Evolutionary conservation across 2,113 vertebrate genomes (phyloP).

Genomic region (Ifrita kowaldi): DNA sequence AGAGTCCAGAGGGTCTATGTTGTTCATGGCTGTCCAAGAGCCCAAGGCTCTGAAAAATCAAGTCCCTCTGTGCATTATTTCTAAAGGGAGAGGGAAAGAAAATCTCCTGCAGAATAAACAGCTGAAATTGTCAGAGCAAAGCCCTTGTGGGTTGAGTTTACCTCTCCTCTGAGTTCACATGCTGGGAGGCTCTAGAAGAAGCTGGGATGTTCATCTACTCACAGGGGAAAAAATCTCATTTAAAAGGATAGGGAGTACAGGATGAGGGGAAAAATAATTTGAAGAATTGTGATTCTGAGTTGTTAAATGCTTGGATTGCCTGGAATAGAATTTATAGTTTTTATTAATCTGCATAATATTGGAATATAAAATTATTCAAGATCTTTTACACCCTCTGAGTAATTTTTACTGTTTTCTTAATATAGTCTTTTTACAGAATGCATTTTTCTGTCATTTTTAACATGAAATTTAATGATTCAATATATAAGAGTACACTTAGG

Average conservation of each 20-base stretch:
- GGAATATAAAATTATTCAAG: neutral
- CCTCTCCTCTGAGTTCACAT: neutral
- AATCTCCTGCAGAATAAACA: neutral
- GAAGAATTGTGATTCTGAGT: neutral
- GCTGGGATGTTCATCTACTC: neutral
- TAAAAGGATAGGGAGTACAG: neutral
- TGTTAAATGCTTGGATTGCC: neutral
- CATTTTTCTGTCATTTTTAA: neutral
- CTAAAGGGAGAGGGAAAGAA: neutral
- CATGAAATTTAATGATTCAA: neutral
- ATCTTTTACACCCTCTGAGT: neutral
- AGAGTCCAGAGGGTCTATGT: neutral
- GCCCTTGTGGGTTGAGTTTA: neutral
- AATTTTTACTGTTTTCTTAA: neutral
- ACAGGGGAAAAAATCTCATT: neutral
- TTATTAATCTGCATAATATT: neutral
- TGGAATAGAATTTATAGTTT: neutral
- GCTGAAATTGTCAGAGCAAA: neutral
- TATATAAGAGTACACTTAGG: neutral
- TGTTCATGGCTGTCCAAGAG: neutral
- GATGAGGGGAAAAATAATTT: neutral
- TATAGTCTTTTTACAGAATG: neutral
- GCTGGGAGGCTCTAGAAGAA: neutral
- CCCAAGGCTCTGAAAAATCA: neutral
- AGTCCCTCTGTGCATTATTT: neutral